Evolutionary conservation across 1,140 invertebrate species (phyloP).

Genomic region (Penaeus vannamei): DNA sequence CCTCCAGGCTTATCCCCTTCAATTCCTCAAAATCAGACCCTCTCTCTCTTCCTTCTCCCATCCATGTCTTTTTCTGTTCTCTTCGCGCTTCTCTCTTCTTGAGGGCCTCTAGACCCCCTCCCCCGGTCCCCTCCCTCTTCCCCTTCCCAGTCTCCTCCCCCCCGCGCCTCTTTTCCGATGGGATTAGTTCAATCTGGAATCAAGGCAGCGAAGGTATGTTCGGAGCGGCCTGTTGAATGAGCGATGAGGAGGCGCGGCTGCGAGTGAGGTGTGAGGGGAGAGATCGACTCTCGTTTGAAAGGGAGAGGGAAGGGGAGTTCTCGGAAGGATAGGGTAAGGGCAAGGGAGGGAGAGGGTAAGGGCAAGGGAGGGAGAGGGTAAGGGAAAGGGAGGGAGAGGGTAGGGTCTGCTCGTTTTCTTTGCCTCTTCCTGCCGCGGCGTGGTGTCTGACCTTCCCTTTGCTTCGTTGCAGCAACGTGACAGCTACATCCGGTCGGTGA

Average conservation of each 20-base stretch:
- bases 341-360: background rate
- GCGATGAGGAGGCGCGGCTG: background rate
- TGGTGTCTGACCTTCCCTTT: conserved; percentile 41
- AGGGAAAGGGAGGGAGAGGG: background rate
- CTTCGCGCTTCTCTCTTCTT: background rate
- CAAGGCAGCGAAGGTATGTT: background rate
- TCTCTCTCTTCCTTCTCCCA: too few relatives aligned
- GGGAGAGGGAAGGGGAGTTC: background rate
- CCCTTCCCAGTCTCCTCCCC: background rate
- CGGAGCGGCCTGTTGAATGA: background rate
- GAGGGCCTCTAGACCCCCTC: too few relatives aligned
- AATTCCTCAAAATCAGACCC: too few relatives aligned
- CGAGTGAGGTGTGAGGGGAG: too few relatives aligned
- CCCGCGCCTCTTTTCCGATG: background rate
- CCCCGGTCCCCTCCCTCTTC: background rate
- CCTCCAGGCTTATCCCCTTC: too few relatives aligned
- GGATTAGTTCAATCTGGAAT: background rate
- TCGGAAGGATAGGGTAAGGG: background rate
- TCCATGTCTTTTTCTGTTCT: background rate
- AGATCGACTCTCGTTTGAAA: too few relatives aligned
- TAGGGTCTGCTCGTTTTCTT: background rate
- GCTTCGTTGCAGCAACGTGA: conserved; percentile 83
- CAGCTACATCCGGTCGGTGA: conserved; percentile 98
- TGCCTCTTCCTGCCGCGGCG: background rate
- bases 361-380: background rate